These are phyloP conservation scores for Lucifuga dentata DNA, from an alignment of 2,113 vertebrate species.

Conservation along the genomic window DNA sequence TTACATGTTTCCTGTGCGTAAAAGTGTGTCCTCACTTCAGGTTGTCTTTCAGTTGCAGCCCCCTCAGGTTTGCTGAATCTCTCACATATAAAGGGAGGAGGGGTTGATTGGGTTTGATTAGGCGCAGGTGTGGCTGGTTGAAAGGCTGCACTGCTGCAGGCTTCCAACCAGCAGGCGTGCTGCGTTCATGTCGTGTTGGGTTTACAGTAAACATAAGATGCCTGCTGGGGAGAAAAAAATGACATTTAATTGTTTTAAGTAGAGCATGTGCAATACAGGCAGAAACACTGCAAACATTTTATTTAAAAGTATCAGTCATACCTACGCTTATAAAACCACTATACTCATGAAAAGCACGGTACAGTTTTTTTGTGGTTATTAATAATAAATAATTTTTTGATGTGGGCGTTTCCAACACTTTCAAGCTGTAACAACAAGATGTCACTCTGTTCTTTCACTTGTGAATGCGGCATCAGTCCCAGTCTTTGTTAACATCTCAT, in stretches of 20 bases:
- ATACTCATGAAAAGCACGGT: background rate
- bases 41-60: background rate
- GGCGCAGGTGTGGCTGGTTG: conserved; percentile 59
- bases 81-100: conserved; percentile 38
- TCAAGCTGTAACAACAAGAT: conserved; percentile 7
- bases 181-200: conserved; percentile 39
- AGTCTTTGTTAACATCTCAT: conserved; percentile 46
- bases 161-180: conserved; percentile 43
- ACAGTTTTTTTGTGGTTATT: background rate
- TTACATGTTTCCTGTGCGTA: conserved; percentile 21
- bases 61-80: conserved; percentile 45
- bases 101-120: conserved; percentile 37
- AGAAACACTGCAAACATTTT: conserved; percentile 7
- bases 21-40: conserved; percentile 12
- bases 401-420: conserved; percentile 9
- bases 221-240: conserved; percentile 21
- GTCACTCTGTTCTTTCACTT: conserved; percentile 28
- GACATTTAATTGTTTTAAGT: conserved; percentile 4
- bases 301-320: conserved; percentile 14
- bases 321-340: background rate
- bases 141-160: conserved; percentile 54
- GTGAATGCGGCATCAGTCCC: conserved; percentile 21
- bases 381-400: conserved; percentile 9
- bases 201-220: conserved; percentile 45
- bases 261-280: conserved; percentile 15